Conservation (phyloP, 2,888 invertebrate genomes). For the Didymodactylos carnosus region DNA sequence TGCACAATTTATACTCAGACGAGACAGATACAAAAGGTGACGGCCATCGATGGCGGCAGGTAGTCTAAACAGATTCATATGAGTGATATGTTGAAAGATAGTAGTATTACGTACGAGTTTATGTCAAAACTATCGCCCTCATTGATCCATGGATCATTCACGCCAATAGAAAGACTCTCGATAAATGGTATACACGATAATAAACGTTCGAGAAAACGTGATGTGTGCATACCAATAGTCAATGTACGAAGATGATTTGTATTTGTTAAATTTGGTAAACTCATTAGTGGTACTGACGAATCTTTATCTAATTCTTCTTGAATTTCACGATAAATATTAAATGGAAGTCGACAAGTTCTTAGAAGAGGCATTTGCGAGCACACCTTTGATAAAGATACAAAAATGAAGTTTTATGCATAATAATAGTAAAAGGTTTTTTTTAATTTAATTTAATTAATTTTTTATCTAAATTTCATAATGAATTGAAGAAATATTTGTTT, state of each 20-base stretch:
- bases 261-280: background rate
- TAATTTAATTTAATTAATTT: no score
- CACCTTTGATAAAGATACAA: no score
- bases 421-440: no score
- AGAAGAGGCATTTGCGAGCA: background rate
- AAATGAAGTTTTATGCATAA: no score
- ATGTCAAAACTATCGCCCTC: background rate
- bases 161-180: background rate
- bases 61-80: background rate
- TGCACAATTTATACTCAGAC: background rate
- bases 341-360: background rate
- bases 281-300: background rate
- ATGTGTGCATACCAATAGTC: background rate
- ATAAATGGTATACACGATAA: background rate
- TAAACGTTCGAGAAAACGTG: background rate
- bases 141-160: background rate
- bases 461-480: background rate
- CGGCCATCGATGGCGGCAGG: background rate
- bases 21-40: background rate
- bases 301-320: background rate
- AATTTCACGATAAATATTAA: background rate
- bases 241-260: background rate
- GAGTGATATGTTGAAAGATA: no score
- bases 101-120: background rate
- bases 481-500: background rate